Evolutionary conservation across 2,113 vertebrate genomes (phyloP), one percentile per base, ranked within the genome.

Genomic region (Labrus mixtus): DNA sequence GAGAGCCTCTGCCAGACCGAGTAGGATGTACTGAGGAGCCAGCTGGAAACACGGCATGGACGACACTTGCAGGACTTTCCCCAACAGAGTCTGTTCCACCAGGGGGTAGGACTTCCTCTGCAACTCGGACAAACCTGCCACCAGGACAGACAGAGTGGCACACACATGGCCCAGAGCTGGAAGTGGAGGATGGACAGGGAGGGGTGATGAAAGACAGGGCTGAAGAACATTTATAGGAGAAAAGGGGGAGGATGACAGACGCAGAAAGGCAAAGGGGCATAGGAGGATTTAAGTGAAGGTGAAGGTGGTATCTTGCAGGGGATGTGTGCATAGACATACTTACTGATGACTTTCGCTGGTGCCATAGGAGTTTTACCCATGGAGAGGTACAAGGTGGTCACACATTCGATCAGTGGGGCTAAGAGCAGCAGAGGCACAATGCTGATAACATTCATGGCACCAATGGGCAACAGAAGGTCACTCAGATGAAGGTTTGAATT

Each of bases 1-100:
- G 58, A 98, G 91, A 23, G 96, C 95, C 91, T 99, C 98, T 10
- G 97, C 97, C 20, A 98, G 81, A 65, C 97, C 96, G 0, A 98
- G 95, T 13, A 98, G 89, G 76, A 97, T 46, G 36, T 99, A 98
- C 72, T 97, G 97, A 77, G 96, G 96, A 8, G 93, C 91, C 78
- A 99, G 89, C 57, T 95, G 95, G 89, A 96, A 91, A 66, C 95
- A 97, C 2, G 95, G 87, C 97, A 97, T 97, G 67, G 97, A 97
- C 3, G 97, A 98, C 53, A 97, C 94, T 2, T 93, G 87, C 53
- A 97, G 84, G 16, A 95, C 87, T 79, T 95, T 95, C 23, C 96
- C 94, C 0, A 96, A 96, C 23, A 96, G 86, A 0, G 79, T 94
- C 90, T 97, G 97, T 76, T 97, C 91, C 91, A 96, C 85, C 75